Evolutionary conservation across 2,113 vertebrate species (phyloP), one percentile per base, ranked within the genome.

Genomic region (Collichthys lucidus): DNA sequence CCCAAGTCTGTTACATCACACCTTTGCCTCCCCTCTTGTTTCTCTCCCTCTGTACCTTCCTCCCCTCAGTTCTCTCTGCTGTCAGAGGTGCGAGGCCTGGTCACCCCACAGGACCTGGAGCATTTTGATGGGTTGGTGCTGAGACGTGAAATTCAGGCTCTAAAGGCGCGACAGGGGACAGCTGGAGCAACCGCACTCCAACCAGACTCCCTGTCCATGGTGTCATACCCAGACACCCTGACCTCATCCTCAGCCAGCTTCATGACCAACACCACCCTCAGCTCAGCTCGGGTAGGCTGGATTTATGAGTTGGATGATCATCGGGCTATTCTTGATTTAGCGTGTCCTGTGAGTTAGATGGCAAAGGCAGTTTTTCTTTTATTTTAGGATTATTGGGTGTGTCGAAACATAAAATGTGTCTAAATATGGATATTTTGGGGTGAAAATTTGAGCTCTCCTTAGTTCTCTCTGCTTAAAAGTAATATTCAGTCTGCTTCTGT

Each of bases 221-320:
- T 96, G 88, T 99, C 98, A 56, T 98, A 94, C 91, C 97, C 97
- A 0, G 97, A 98, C 93, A 97, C 97, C 0, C 84, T 96, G 78
- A 97, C 97, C 0, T 99, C 97, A 46, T 96, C 96, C 0, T 95
- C 94, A 4, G 96, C 96, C 91, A 99, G 98, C 94, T 97, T 96
- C 65, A 95, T 97, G 94, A 99, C 98, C 64, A 97, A 96, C 91
- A 99, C 97, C 47, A 99, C 98, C 0, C 96, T 98, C 93, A 99
- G 98, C 94, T 98, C 98, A 0, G 98, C 98, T 35, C 94, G 98
- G 96, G 98, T 99, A 90, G 63, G 96, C 74, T 10, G 11, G 9
- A 0, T 7, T 57, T 24, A 19, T 14, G 5, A 31, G 22, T 26
- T 16, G 14, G 35, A 40, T n/a, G 19, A 26, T 64, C 19, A 64